A percentile compares a stretch with the other conserved stretches of the same genome.
Conservation (phyloP, 1,140 invertebrate genomes). For the Musca domestica region DNA sequence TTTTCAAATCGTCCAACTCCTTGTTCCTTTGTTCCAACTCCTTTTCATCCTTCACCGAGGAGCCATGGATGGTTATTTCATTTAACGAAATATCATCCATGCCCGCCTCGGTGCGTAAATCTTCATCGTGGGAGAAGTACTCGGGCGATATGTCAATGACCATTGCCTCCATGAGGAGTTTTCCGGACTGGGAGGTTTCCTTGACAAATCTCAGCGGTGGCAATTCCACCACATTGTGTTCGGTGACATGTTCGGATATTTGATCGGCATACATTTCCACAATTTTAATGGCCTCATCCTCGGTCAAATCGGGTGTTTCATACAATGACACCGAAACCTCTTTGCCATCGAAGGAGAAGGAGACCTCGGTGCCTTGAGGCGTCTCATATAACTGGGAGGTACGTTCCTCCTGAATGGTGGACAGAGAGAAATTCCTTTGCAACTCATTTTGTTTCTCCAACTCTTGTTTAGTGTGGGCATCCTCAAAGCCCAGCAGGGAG, state of each 20-base stretch:
- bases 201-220: conserved; percentile 84
- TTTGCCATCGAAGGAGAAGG: conserved; percentile 87
- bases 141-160: conserved; percentile 87
- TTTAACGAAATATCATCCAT: conserved; percentile 80
- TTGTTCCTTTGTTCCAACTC: conserved; percentile 55
- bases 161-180: conserved; percentile 84
- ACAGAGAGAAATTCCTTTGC: conserved; percentile 75
- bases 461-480: conserved; percentile 58
- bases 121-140: conserved; percentile 75
- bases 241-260: conserved; percentile 83
- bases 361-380: conserved; percentile 76
- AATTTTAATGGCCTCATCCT: conserved; percentile 86
- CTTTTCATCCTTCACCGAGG: conserved; percentile 51
- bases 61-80: conserved; percentile 57
- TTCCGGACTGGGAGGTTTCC: conserved; percentile 82
- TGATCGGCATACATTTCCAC: conserved; percentile 93
- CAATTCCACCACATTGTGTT: conserved; percentile 83
- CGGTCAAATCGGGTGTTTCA: conserved; percentile 86
- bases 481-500: conserved; percentile 82
- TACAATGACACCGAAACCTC: conserved; percentile 87
- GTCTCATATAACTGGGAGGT: conserved; percentile 85
- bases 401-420: conserved; percentile 86
- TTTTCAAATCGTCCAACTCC: conserved; percentile 48
- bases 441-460: conserved; percentile 56
- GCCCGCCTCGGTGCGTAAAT: conserved; percentile 78